A percentile compares a stretch with the other conserved stretches of the same genome.
Evolutionary conservation across 2,113 vertebrate genomes (phyloP).

Genomic region (Nipponia nippon): DNA sequence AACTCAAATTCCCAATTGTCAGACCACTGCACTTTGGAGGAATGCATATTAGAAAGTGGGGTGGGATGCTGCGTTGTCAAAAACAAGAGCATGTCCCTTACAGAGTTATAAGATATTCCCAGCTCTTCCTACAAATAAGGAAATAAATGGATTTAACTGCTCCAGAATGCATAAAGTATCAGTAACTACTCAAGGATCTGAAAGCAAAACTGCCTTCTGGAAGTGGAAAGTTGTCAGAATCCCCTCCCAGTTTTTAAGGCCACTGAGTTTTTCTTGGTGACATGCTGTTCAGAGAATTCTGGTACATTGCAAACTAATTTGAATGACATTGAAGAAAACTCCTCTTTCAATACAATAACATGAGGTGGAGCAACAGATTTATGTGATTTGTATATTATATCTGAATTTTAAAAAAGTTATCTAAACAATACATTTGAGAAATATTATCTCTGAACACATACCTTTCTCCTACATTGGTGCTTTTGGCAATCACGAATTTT

Average conservation of each 20-base stretch:
- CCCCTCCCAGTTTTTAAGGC: neutral
- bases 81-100: neutral
- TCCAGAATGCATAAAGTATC: neutral
- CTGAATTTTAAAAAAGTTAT: neutral
- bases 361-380: neutral
- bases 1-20: neutral
- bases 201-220: neutral
- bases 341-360: neutral
- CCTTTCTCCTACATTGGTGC: constrained; percentile 95
- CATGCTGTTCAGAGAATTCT: neutral
- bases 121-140: neutral
- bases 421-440: neutral
- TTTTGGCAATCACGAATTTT: constrained; percentile 87
- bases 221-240: neutral
- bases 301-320: neutral
- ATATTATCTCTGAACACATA: neutral
- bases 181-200: neutral
- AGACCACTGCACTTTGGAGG: neutral
- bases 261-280: neutral
- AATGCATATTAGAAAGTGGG: neutral
- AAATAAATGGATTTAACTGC: neutral
- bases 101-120: neutral
- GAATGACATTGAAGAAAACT: neutral
- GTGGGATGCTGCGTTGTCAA: neutral
- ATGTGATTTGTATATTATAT: neutral